Evolutionary conservation across 2,888 invertebrate genomes (phyloP).

Genomic region (Omphaloscelis lunosa): DNA sequence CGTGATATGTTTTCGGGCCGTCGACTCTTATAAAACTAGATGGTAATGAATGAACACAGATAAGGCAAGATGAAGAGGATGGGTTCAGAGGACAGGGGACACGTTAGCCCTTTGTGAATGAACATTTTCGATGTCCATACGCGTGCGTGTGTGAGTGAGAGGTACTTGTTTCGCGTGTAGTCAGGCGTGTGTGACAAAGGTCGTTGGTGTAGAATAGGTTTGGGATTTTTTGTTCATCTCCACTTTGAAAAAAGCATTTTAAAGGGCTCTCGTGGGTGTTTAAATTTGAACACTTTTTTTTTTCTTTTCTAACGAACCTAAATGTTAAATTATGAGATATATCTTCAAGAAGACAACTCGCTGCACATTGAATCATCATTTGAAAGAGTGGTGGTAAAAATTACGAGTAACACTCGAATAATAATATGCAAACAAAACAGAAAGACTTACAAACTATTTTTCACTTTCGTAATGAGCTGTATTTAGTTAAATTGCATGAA

Average conservation of each 20-base stretch:
- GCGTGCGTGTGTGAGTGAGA: constrained; percentile 71
- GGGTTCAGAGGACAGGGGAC: constrained; percentile 83
- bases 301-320: neutral
- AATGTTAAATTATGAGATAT: neutral
- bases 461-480: constrained; percentile 62
- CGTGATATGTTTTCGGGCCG: constrained; percentile 89
- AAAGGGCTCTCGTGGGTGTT: constrained; percentile 54
- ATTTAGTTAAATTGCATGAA: constrained; percentile 71
- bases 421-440: constrained; percentile 39
- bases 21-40: constrained; percentile 89
- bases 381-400: neutral
- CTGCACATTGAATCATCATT: neutral
- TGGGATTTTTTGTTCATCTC: constrained; percentile 65
- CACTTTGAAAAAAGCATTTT: constrained; percentile 62
- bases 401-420: neutral
- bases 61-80: constrained; percentile 86
- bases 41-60: constrained; percentile 90
- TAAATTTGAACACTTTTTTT: constrained; percentile 19
- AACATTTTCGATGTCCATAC: constrained; percentile 74
- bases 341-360: neutral
- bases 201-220: constrained; percentile 67
- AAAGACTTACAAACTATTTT: constrained; percentile 49
- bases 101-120: constrained; percentile 86
- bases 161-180: constrained; percentile 74
- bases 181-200: constrained; percentile 75